Percentiles rank a stretch among this genome's conserved stretches.
phyloP scores from a whole-genome alignment of 92 coral and sea anemone species.

The Actinernus sp. region DNA sequence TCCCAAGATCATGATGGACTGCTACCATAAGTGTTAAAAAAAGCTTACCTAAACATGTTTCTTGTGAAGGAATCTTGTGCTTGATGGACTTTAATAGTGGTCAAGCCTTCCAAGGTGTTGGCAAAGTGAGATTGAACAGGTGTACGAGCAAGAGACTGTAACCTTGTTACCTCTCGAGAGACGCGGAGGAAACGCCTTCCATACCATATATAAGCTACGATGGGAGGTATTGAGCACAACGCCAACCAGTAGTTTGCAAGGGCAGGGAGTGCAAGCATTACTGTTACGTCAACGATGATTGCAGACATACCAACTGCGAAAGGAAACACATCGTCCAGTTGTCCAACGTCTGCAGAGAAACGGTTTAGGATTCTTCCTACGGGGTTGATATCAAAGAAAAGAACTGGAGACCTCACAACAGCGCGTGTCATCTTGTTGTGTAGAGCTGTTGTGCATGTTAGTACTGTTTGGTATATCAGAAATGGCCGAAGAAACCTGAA shows the following conservation, averaged over 20 bases:
- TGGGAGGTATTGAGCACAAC: background rate
- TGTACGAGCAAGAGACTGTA: conserved; percentile 4
- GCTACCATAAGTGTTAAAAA: too few species aligned
- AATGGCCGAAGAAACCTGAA: too few species aligned
- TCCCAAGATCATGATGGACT: too few species aligned
- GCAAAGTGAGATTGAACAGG: background rate
- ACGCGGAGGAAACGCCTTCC: background rate
- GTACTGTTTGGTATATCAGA: too few species aligned
- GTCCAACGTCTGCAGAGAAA: too few species aligned
- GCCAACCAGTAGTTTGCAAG: background rate
- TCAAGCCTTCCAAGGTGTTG: background rate
- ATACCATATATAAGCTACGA: background rate
- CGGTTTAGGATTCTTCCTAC: too few species aligned
- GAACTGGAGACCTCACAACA: too few species aligned
- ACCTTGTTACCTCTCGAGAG: background rate
- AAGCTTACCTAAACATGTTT: background rate
- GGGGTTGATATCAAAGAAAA: too few species aligned
- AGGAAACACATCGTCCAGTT: conserved; percentile 1
- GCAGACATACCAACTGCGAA: background rate
- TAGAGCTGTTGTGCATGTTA: too few species aligned
- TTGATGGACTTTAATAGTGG: background rate
- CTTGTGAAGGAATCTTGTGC: background rate
- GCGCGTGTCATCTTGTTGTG: too few species aligned
- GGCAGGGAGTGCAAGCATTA: background rate
- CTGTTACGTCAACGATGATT: background rate